A percentile compares a stretch with the other conserved stretches of the same genome.
Conservation (phyloP, 2,113 vertebrate species). For the Phrynocephalus versicolor region DNA sequence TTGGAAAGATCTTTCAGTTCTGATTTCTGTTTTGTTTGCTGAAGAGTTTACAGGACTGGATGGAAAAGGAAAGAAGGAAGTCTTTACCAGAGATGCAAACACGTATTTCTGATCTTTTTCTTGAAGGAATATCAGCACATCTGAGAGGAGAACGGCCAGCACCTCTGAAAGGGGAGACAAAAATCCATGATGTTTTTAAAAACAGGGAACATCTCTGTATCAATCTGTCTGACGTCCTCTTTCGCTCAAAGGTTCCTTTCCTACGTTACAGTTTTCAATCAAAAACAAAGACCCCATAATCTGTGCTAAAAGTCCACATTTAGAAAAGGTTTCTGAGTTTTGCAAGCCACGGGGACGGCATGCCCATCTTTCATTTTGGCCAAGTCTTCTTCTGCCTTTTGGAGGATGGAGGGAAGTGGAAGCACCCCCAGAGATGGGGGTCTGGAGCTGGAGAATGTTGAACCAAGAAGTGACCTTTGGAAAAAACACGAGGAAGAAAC, state of each 20-base stretch:
- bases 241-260: neutral
- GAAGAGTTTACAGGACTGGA: too few species aligned
- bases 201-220: neutral
- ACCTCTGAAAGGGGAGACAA: constrained; percentile 78
- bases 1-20: too few species aligned
- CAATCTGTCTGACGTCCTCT: too few species aligned
- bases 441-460: too few species aligned
- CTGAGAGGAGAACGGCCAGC: constrained; percentile 91
- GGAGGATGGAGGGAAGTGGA: too few species aligned
- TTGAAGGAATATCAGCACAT: constrained; percentile 91
- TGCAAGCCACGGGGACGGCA: neutral
- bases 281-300: neutral
- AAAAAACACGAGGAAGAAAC: too few species aligned
- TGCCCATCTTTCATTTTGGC: neutral
- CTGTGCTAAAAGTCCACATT: neutral
- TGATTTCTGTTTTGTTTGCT: too few species aligned
- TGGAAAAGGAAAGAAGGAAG: neutral
- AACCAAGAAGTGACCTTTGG: too few species aligned
- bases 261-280: neutral
- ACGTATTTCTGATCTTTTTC: constrained; percentile 97
- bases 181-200: neutral
- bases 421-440: too few species aligned
- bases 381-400: too few species aligned
- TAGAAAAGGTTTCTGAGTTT: neutral
- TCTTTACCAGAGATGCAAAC: constrained; percentile 92